Percentiles rank a stretch among this genome's conserved stretches.
Evolutionary conservation across 1,140 invertebrate genomes (phyloP).

Genomic region (Ooceraea biroi): DNA sequence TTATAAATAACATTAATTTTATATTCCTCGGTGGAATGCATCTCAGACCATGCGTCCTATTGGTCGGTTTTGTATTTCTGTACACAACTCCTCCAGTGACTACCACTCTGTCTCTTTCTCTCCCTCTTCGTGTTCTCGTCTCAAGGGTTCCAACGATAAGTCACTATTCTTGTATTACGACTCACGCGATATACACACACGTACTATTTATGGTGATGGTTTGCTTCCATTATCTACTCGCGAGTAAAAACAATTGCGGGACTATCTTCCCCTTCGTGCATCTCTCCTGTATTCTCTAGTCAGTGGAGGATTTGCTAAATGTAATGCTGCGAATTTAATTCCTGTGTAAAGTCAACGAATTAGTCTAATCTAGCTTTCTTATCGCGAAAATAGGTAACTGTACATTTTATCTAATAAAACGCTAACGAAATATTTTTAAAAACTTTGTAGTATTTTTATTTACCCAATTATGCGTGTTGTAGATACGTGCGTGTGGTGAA

Average conservation of each 20-base stretch:
- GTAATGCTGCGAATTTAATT: slow-evolving; percentile 81
- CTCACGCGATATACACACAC: slow-evolving; percentile 68
- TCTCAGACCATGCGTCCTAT: slow-evolving; percentile 78
- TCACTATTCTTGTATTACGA: slow-evolving; percentile 53
- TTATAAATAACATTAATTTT: slow-evolving; percentile 80
- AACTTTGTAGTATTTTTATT: background rate
- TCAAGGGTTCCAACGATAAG: slow-evolving; percentile 71
- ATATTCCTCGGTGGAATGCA: slow-evolving; percentile 78
- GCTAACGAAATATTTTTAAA: slow-evolving; percentile 81
- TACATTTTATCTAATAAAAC: slow-evolving; percentile 86
- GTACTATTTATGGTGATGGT: slow-evolving; percentile 84
- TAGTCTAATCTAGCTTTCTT: slow-evolving; percentile 85
- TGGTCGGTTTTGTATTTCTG: slow-evolving; percentile 82
- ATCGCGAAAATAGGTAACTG: slow-evolving; percentile 83
- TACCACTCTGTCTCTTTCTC: slow-evolving; percentile 71
- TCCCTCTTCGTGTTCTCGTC: slow-evolving; percentile 64
- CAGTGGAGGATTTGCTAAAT: slow-evolving; percentile 85
- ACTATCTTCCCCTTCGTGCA: slow-evolving; percentile 66
- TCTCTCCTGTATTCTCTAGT: slow-evolving; percentile 80
- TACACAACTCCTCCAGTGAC: slow-evolving; percentile 85
- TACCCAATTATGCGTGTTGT: background rate
- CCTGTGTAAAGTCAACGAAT: slow-evolving; percentile 84
- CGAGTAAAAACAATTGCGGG: slow-evolving; percentile 69
- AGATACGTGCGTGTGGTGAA: background rate
- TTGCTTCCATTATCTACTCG: slow-evolving; percentile 81